phyloP scores from a whole-genome alignment of 2,113 vertebrate species.

The Ariopsis seemanni region DNA sequence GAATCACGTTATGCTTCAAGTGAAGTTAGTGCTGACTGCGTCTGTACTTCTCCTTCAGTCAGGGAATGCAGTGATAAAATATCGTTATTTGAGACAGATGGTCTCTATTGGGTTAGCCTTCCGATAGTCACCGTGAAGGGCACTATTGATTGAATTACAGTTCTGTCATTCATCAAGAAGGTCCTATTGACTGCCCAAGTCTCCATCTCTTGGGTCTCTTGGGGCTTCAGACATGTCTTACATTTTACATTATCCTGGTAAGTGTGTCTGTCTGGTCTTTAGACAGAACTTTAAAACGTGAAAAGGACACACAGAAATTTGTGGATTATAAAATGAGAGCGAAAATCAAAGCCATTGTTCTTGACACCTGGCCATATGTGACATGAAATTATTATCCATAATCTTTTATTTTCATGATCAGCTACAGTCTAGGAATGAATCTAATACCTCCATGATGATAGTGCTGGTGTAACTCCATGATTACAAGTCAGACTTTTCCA shows the following conservation, averaged over 20 bases:
- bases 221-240: background rate
- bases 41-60: slow-evolving; percentile 34
- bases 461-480: slow-evolving; percentile 25
- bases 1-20: background rate
- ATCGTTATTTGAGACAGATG: slow-evolving; percentile 39
- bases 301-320: background rate
- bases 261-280: background rate
- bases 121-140: slow-evolving; percentile 60
- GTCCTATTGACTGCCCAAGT: slow-evolving; percentile 47
- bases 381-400: background rate
- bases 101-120: slow-evolving; percentile 50
- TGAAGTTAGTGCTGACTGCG: slow-evolving; percentile 14
- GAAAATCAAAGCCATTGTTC: slow-evolving; percentile 1
- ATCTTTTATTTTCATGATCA: background rate
- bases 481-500: slow-evolving; percentile 12
- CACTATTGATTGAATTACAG: slow-evolving; percentile 56
- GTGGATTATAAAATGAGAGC: background rate
- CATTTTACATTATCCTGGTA: slow-evolving; percentile 21
- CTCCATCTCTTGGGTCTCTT: slow-evolving; percentile 24
- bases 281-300: slow-evolving; percentile 8
- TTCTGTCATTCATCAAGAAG: slow-evolving; percentile 31
- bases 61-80: slow-evolving; percentile 5
- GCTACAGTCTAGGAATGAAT: background rate
- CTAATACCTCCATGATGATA: background rate
- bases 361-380: background rate